These are phyloP conservation scores for Mnemiopsis leidyi DNA, from an alignment of 37 sponge, comb jelly and placozoan genomes.

Conservation along the genomic window DNA sequence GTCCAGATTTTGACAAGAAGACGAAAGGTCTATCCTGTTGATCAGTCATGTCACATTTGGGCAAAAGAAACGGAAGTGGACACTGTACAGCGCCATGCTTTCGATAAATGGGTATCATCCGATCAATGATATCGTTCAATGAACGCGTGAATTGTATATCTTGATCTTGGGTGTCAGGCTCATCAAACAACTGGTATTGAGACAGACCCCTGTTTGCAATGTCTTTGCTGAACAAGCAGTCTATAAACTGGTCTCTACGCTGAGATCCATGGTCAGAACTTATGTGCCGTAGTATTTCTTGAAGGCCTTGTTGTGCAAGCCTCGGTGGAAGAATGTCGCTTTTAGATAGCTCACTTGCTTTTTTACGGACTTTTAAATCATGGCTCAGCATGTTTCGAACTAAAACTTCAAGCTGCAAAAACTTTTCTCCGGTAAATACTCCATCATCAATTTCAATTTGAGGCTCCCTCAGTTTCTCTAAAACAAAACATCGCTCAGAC, in stretches of 20 bases:
- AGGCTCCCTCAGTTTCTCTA: constrained; percentile 67
- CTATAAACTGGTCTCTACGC: constrained; percentile 15
- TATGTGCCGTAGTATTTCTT: constrained; percentile 26
- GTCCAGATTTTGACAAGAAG: not conserved
- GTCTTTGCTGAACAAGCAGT: not conserved
- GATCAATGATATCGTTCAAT: constrained; percentile 21
- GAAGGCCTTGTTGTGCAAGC: constrained; percentile 32
- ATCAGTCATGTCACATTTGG: constrained; percentile 65
- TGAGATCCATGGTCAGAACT: constrained; percentile 6
- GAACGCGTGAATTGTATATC: not conserved
- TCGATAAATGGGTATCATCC: not conserved
- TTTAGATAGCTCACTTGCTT: constrained; percentile 10
- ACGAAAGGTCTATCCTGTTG: not conserved
- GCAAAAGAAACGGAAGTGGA: constrained; percentile 44
- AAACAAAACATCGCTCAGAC: constrained; percentile 78
- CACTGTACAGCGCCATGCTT: constrained; percentile 55
- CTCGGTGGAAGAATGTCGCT: constrained; percentile 25
- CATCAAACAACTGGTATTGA: not conserved
- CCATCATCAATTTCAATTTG: not conserved
- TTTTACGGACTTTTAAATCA: not conserved
- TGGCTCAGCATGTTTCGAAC: constrained; percentile 56
- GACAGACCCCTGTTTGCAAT: not conserved
- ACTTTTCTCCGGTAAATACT: constrained; percentile 34
- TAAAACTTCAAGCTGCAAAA: not conserved
- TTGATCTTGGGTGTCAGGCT: not conserved